Conservation (phyloP, 2,888 invertebrate species). For the Cheilosia scutellata region DNA sequence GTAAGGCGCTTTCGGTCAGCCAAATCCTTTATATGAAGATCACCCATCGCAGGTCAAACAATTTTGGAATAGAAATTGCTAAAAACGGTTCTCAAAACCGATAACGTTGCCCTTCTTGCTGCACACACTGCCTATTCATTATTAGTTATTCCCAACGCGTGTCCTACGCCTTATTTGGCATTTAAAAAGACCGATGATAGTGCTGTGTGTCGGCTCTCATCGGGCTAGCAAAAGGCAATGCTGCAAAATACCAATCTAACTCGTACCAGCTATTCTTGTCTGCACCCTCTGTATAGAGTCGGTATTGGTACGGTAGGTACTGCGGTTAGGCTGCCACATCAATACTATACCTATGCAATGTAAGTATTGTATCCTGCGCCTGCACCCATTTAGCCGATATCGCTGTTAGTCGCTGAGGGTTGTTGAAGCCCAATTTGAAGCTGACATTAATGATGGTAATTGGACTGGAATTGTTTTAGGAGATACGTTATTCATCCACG, state of each 20-base stretch:
- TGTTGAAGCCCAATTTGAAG: conserved; percentile 57
- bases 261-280: conserved; percentile 27
- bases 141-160: conserved; percentile 40
- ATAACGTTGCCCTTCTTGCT: neutral
- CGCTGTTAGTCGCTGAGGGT: conserved; percentile 42
- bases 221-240: conserved; percentile 27
- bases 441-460: conserved; percentile 73
- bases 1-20: too few species aligned
- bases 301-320: neutral
- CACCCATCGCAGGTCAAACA: too few species aligned
- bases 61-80: neutral
- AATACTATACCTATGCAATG: conserved; percentile 5
- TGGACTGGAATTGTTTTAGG: conserved; percentile 70
- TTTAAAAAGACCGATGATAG: conserved; percentile 48
- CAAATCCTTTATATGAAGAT: too few species aligned
- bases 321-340: conserved; percentile 33
- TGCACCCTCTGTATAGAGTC: conserved; percentile 12
- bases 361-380: conserved; percentile 7
- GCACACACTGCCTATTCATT: conserved; percentile 15
- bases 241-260: conserved; percentile 43
- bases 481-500: conserved; percentile 71
- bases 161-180: conserved; percentile 17
- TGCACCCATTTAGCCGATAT: conserved; percentile 32
- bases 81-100: neutral
- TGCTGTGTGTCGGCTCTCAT: conserved; percentile 10